These are phyloP conservation scores for Protosalanx chinensis DNA, from an alignment of 2,797 vertebrate genomes.

Conservation along the genomic window DNA sequence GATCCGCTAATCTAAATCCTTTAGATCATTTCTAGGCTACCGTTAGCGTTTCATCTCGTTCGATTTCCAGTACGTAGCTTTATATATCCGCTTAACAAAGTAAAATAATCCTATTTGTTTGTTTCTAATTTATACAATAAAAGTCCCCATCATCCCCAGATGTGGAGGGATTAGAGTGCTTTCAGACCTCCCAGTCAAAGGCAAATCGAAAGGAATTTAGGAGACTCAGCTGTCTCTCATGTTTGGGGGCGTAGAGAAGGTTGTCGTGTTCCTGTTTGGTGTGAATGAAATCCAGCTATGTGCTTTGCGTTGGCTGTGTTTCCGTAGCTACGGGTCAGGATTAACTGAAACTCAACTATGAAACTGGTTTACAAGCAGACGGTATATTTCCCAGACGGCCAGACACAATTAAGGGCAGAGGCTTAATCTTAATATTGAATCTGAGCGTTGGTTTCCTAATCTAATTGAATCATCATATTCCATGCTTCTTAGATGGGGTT, in stretches of 20 bases:
- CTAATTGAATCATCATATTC: conserved; percentile 35
- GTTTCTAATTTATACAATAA: too few relatives aligned
- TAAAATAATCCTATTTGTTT: too few relatives aligned
- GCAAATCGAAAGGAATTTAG: conserved; percentile 21
- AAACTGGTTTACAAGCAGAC: conserved; percentile 1
- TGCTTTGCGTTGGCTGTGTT: conserved; percentile 2
- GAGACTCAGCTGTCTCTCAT: conserved; percentile 21
- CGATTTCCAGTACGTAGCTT: conserved; percentile 24
- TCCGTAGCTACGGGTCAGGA: conserved; percentile 12
- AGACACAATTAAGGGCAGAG: conserved; percentile 2
- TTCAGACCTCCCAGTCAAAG: conserved; percentile 29
- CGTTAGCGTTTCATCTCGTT: conserved; percentile 31
- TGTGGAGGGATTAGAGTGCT: too few relatives aligned
- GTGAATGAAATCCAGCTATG: conserved; percentile 24
- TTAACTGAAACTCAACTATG: conserved; percentile 7
- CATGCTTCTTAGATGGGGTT: conserved; percentile 16
- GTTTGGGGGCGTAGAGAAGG: conserved; percentile 11
- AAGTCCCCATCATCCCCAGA: too few relatives aligned
- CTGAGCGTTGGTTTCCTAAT: conserved; percentile 24
- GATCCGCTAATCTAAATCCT: background rate
- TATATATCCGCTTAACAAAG: background rate
- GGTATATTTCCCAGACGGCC: background rate
- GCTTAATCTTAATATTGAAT: conserved; percentile 20
- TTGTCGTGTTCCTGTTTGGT: background rate
- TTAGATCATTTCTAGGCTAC: background rate